Evolutionary conservation across 2,888 invertebrate genomes (phyloP), one percentile per base, ranked within the genome.

Genomic region (Orchestes rusci): DNA sequence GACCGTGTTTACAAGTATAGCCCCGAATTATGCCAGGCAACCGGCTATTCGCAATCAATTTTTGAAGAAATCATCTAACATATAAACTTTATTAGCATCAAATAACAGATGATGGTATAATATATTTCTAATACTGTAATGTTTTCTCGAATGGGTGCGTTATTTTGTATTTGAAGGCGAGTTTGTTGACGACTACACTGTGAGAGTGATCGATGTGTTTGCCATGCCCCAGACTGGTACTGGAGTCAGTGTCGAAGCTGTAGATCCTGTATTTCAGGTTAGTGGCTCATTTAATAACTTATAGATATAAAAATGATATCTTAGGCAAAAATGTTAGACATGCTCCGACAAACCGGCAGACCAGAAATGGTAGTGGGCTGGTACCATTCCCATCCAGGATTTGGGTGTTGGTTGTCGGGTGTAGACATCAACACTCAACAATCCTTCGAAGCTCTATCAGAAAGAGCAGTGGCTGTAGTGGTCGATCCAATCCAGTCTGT

Each of bases 131-230:
- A n/a, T n/a, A n/a, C n/a, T n/a, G n/a, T n/a, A n/a, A n/a, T n/a
- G n/a, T n/a, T n/a, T n/a, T n/a, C n/a, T n/a, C n/a, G n/a, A n/a
- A n/a, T n/a, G n/a, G n/a, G n/a, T n/a, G n/a, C n/a, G n/a, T 23
- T 5, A 23, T 23, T 23, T 23, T 23, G 5, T 10, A 38, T 36
- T 41, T 38, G 53, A 79, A 74, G 90, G 90, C 53, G 95, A 96
- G 75, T 99, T 99, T 73, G 97, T 99, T n/a, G 99, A 99, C 69
- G 99, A 99, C 67, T 99, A 99, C 68, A 99, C 99, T 34, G 97
- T 99, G 1, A 80, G 95, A 56, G 99, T 99, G 2, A 97, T 99
- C 61, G 99, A 99, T 73, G 99, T 99, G 1, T 99, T 99, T 73
- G 99, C 99, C 2, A 99, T 99, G 99, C 99, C 99, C 17, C 99